Conservation (phyloP, 2,113 vertebrate species). For the Heterotis niloticus region DNA sequence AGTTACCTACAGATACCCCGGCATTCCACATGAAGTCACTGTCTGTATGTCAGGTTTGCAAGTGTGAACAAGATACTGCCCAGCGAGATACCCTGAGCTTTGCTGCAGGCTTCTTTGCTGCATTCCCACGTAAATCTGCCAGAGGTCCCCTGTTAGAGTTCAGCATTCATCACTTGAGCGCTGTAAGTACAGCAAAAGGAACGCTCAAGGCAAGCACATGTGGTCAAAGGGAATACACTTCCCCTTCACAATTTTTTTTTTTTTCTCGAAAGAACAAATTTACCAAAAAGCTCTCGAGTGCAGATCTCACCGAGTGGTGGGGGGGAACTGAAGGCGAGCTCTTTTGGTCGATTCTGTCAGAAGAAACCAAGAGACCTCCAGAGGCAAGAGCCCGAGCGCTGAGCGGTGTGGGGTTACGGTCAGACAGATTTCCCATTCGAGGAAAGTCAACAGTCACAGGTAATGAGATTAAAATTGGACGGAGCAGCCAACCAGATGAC, state of each 20-base stretch:
- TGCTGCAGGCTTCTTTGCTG: background rate
- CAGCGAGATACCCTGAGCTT: background rate
- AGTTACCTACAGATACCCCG: no score
- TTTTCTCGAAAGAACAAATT: background rate
- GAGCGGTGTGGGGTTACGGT: conserved; percentile 6
- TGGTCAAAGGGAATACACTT: background rate
- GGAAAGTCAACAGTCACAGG: conserved; percentile 14
- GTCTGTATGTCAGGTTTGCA: background rate
- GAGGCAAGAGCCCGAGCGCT: background rate
- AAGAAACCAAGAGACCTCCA: background rate
- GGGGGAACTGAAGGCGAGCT: background rate
- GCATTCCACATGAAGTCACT: background rate
- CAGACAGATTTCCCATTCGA: conserved; percentile 2
- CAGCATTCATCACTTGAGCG: no score
- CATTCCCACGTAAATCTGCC: no score
- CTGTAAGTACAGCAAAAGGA: background rate
- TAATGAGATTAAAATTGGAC: conserved; percentile 12
- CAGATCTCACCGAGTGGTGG: background rate
- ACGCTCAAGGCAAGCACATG: background rate
- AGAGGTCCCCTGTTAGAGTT: background rate
- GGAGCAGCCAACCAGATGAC: conserved; percentile 2
- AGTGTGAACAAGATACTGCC: background rate
- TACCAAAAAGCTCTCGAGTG: background rate
- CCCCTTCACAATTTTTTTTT: background rate
- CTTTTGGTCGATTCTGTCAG: background rate